Conservation (phyloP, 2,113 vertebrate species). For the Manacus vitellinus region DNA sequence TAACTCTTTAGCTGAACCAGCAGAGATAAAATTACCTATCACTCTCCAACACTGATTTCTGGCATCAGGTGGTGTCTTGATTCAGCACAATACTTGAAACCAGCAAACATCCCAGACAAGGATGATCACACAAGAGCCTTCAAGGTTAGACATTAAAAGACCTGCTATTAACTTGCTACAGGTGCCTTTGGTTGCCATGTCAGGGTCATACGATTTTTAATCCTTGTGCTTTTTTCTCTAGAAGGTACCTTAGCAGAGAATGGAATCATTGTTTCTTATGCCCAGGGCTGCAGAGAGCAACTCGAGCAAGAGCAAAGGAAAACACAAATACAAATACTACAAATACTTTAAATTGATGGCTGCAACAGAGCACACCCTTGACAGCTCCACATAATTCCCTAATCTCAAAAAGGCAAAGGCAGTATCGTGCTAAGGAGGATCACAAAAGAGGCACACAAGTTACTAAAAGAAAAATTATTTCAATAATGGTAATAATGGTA, state of each 20-base stretch:
- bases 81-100: background rate
- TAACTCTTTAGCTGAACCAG: background rate
- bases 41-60: background rate
- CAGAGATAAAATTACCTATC: background rate
- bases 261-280: background rate
- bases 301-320: background rate
- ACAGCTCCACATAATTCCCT: rapidly evolving
- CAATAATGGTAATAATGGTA: background rate
- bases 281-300: background rate
- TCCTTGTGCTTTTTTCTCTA: background rate
- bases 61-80: background rate
- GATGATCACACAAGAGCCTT: background rate
- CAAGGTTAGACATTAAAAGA: background rate
- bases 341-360: background rate
- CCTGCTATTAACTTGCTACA: background rate
- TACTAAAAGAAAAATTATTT: background rate
- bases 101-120: background rate
- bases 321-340: background rate
- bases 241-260: background rate
- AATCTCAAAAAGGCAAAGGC: background rate
- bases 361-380: background rate
- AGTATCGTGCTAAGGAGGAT: rapidly evolving
- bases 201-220: background rate
- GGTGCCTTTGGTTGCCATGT: background rate
- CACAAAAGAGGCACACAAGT: background rate